Base-by-base conservation (phyloP, 1,140 invertebrate species). In the Drosophila equinoxialis region DNA sequence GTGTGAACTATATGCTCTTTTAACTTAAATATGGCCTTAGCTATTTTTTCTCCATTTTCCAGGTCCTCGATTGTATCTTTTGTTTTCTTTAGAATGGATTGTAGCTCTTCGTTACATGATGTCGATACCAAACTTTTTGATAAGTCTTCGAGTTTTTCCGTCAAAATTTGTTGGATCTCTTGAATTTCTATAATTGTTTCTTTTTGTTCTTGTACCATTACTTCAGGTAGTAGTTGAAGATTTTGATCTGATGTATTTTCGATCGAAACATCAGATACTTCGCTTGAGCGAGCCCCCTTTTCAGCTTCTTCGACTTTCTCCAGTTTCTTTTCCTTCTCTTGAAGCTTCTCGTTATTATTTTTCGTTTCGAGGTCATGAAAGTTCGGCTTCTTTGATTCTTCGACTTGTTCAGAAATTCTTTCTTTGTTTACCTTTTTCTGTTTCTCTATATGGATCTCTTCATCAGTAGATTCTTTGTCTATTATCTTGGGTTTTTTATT, bases 1-100 rank as follows among this genome's bases (percentile, higher is more conserved):
- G 90, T 91, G n/a, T 91, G 86, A 23, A 91, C 86, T 48, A 91
- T 91, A 17, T 89, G 79, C 20, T 91, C 90, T 35, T 72, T 75
- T 7, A 91, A 14, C 37, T 91, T 89, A 7, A 90, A 91, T 39
- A 91, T 70, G 1, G 66, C 67, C 51, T 91, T 91, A 6, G 70
- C 45, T 1, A 85, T 61, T 51, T 69, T 71, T 2, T 74, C 68
- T 1, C 6, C 11, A 48, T 89, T 66, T 23, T 65, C 39, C 0
- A 81, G 20, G 37, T 79, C 76, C 20, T 81, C 70, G 5, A 90
- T 48, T 17, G 81, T 69, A 26, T 81, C 65, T 57, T 72, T 70
- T 26, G 55, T 54, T 0, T 77, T 61, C 2, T 26, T 48, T 6
- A 72, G 3, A 41, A 90, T 71, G 1, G 58, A 6, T 6, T 63